A percentile compares a stretch with the other conserved stretches of the same genome.
phyloP scores from a whole-genome alignment of 2,888 invertebrate species.

The Holacanthella duospinosa region DNA sequence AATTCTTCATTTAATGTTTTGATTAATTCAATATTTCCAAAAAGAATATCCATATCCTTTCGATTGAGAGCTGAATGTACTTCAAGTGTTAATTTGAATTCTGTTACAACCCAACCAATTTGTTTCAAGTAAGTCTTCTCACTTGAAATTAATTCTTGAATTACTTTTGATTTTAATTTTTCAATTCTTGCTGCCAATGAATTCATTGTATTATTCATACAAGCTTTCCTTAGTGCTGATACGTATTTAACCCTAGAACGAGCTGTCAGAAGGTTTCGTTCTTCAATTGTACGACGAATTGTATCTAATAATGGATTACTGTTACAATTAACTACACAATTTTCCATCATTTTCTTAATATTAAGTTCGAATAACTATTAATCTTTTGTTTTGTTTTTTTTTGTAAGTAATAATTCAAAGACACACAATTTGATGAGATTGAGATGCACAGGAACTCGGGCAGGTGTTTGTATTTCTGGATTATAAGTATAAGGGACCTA shows the following conservation, averaged over 20 bases:
- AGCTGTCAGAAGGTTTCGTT: slow-evolving; percentile 31
- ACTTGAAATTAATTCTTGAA: slow-evolving; percentile 58
- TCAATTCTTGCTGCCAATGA: slow-evolving; percentile 8
- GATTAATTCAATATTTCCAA: slow-evolving; percentile 55
- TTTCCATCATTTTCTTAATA: too few relatives aligned
- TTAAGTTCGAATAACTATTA: too few relatives aligned
- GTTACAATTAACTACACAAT: not conserved
- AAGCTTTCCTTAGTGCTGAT: slow-evolving; percentile 23
- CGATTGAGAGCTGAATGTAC: not conserved
- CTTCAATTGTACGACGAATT: slow-evolving; percentile 33
- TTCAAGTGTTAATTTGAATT: slow-evolving; percentile 39
- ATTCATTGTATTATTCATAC: slow-evolving; percentile 9
- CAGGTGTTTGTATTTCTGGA: too few relatives aligned
- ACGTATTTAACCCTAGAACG: slow-evolving; percentile 31
- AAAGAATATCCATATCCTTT: slow-evolving; percentile 41
- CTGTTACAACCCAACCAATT: not conserved
- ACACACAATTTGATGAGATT: too few relatives aligned
- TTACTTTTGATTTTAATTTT: slow-evolving; percentile 46
- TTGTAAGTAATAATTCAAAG: too few relatives aligned
- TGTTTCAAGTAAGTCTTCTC: slow-evolving; percentile 60
- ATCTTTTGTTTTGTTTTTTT: too few relatives aligned
- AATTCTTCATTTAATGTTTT: slow-evolving; percentile 55
- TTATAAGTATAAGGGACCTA: too few relatives aligned
- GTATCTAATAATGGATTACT: slow-evolving; percentile 24
- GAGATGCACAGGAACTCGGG: too few relatives aligned